Evolutionary conservation across 2,888 invertebrate species (phyloP).

Genomic region (Ceraclea dissimilis): DNA sequence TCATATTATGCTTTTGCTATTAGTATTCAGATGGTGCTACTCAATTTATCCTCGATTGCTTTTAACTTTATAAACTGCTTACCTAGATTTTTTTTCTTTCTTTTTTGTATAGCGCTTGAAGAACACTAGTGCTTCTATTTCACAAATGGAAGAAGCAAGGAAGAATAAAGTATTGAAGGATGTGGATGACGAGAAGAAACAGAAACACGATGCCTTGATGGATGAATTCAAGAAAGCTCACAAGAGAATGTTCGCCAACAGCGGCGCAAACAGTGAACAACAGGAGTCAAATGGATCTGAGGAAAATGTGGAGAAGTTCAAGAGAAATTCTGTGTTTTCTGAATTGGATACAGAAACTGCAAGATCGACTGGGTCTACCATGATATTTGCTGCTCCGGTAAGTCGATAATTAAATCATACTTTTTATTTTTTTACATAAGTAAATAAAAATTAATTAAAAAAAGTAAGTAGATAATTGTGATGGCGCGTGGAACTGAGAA

Average conservation of each 20-base stretch:
- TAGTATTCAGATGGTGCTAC: too few relatives aligned
- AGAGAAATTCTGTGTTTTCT: neutral
- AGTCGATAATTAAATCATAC: constrained; percentile 2
- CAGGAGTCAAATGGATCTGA: neutral
- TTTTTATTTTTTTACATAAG: neutral
- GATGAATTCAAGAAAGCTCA: constrained; percentile 86
- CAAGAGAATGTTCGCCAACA: constrained; percentile 69
- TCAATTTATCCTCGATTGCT: too few relatives aligned
- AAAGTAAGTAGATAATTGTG: too few relatives aligned
- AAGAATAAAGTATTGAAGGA: constrained; percentile 33
- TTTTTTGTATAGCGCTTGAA: constrained; percentile 20
- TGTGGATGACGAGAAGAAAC: constrained; percentile 54
- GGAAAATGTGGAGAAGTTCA: neutral
- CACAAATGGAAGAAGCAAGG: constrained; percentile 21
- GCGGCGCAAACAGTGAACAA: too few relatives aligned
- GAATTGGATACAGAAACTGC: constrained; percentile 7
- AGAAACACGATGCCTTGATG: constrained; percentile 72
- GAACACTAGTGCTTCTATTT: constrained; percentile 15
- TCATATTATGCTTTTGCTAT: too few relatives aligned
- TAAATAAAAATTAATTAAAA: too few relatives aligned
- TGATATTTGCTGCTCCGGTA: constrained; percentile 9
- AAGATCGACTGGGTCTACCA: constrained; percentile 14
- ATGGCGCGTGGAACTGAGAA: too few relatives aligned
- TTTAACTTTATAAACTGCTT: too few relatives aligned
- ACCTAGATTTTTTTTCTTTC: too few relatives aligned